Base-by-base conservation (phyloP, 1,140 invertebrate genomes). In the Yoshiicerus persimilis region DNA sequence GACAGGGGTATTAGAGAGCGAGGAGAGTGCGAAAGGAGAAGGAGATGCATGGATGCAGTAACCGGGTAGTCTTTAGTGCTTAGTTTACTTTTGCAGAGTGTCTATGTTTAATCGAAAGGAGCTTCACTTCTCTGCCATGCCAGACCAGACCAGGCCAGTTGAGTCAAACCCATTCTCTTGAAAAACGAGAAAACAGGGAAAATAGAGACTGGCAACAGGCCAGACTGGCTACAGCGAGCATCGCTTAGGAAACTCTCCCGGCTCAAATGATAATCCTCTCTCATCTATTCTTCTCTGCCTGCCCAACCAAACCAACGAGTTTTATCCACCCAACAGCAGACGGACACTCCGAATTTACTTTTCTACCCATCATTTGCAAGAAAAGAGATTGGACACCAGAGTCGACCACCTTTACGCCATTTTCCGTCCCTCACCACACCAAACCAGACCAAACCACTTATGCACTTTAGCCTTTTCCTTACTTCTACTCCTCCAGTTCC, bases 231-330 rank as follows among this genome's bases (percentile, higher is more conserved):
- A 56, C 47, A 56, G 41, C 34, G n/a, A 66, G 64, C 66, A 56
- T 41, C 86, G 86, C 36, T 39, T 41, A 62, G 70, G 16, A 87
- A 87, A 80, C 86, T 87, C 86, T 87, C 41, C 75, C 80, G 41
- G 86, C 86, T 87, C 86, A 87, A 87, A 87, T 87, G 75, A 80
- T 87, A 87, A 87, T 87, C 86, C 86, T 83, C 36, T 87, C 86
- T 87, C 86, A 87, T 87, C 86, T 83, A 83, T 83, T 39, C 86
- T 56, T 34, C 64, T 75, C 75, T 80, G 75, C 75, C 75, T 36
- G 32, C 75, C 75, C 75, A 80, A 36, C 75, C 75, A 80, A 80
- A 11, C 34, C 32, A 32, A 27, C 16, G 30, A 34, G 30, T n/a
- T 36, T 80, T 80, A 80, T 80, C 64, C 64, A 66, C 11, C 64